phyloP scores from a whole-genome alignment of 1,140 invertebrate species.

The Anagrus nilaparvatae region DNA sequence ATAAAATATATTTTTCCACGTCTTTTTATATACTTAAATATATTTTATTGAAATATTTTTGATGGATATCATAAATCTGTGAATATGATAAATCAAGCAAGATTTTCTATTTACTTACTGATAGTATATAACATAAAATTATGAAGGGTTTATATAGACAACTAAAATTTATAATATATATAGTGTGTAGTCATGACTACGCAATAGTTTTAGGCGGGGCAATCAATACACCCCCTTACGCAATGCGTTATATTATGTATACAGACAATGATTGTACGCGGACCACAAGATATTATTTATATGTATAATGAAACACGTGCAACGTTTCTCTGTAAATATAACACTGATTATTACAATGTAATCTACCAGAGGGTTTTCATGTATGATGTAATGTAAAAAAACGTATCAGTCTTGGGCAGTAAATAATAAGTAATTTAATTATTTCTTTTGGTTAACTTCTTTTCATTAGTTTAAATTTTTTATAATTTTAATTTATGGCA shows the following conservation, averaged over 20 bases:
- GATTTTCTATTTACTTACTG: too few relatives aligned
- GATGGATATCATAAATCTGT: not conserved
- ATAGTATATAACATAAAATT: too few relatives aligned
- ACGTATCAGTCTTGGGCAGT: not conserved
- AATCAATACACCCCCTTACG: slow-evolving; percentile 43
- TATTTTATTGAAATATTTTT: too few relatives aligned
- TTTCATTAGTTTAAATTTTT: too few relatives aligned
- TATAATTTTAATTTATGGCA: too few relatives aligned
- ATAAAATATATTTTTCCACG: slow-evolving; percentile 5
- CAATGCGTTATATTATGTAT: slow-evolving; percentile 39
- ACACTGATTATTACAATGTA: too few relatives aligned
- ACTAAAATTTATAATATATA: slow-evolving; percentile 13
- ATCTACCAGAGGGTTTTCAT: not conserved
- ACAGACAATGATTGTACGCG: slow-evolving; percentile 36
- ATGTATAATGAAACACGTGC: not conserved
- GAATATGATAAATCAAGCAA: slow-evolving; percentile 1
- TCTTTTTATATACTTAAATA: slow-evolving; percentile 1
- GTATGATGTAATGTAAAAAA: not conserved
- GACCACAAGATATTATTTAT: slow-evolving; percentile 20
- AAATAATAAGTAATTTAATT: too few relatives aligned
- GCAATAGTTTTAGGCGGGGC: slow-evolving; percentile 41
- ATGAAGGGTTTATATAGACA: slow-evolving; percentile 36
- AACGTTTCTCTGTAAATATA: not conserved
- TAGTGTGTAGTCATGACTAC: slow-evolving; percentile 43
- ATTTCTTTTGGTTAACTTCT: too few relatives aligned